Base-by-base conservation (phyloP, 2,888 invertebrate genomes). In the Drosophila anomalata region DNA sequence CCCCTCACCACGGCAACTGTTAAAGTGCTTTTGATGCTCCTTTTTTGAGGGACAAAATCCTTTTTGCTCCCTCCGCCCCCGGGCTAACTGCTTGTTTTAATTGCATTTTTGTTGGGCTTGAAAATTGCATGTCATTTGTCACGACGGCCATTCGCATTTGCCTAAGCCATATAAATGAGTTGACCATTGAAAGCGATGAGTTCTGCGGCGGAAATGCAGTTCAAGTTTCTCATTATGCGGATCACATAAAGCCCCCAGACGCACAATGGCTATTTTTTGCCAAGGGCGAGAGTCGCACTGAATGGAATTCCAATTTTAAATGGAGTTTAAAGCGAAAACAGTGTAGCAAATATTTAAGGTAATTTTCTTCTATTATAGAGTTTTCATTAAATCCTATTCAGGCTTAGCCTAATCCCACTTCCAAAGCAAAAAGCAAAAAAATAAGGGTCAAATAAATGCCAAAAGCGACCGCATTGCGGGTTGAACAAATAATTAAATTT, bases 71-170 rank as follows among this genome's bases (percentile, higher is more conserved):
- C 29, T 9, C 9, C 41, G 20, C 9, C 6, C 72, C 36, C 17
- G 24, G 60, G 48, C 48, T 12, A 54, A 79, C 83, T 85, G 73
- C 76, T 78, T 53, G 62, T 63, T 75, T 82, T 82, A 82, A 82
- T 82, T 82, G 82, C 82, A 82, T 82, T 88, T 82, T 82, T 76
- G 68, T 68, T 68, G 60, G 51, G 73, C 50, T 48, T 52, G 52
- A 72, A 87, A 87, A 83, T 82, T 87, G 86, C 88, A 82, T 78
- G 83, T 87, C 86, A 83, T 83, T 85, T 83, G 83, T 83, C 87
- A 87, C 62, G 59, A 69, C 63, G 63, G 60, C 76, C 88, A 79
- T 86, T 78, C 78, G 79, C 86, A 79, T 87, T 87, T 68, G 68
- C 76, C 82, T 88, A 83, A 83, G 79, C 83, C 73, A 79, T 82